A percentile compares a stretch with the other conserved stretches of the same genome.
These are phyloP conservation scores for Cottoperca gobio DNA, from an alignment of 2,797 vertebrate species.

Conservation along the genomic window DNA sequence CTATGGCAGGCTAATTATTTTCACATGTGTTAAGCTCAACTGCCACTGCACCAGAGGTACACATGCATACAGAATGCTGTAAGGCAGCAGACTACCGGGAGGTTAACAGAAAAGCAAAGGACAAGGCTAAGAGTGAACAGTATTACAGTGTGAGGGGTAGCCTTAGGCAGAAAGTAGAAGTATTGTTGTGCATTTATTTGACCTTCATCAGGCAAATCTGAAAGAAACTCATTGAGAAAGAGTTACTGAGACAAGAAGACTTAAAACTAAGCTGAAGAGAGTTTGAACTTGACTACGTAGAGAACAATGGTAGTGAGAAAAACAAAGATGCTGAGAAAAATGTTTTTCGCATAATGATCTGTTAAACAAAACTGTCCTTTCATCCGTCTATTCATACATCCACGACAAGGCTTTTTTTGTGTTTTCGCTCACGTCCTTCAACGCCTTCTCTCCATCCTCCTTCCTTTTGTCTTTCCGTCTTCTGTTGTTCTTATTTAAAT, in stretches of 20 bases:
- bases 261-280: not conserved
- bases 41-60: slow-evolving; percentile 11
- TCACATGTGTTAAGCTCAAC: slow-evolving; percentile 56
- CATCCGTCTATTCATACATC: slow-evolving; percentile 9
- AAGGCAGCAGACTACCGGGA: not conserved
- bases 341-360: not conserved
- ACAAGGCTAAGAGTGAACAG: slow-evolving; percentile 9
- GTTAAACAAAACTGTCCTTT: slow-evolving; percentile 13
- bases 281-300: not conserved
- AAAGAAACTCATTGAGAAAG: not conserved
- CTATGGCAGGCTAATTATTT: slow-evolving; percentile 61
- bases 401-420: slow-evolving; percentile 18
- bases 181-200: not conserved
- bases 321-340: not conserved
- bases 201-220: no score
- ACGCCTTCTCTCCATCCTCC: not conserved
- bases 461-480: slow-evolving; percentile 6
- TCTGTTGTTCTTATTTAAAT: slow-evolving; percentile 50
- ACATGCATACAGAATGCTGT: not conserved
- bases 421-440: slow-evolving; percentile 13
- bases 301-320: not conserved
- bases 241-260: not conserved
- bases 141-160: not conserved
- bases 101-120: slow-evolving; percentile 6
- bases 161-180: not conserved